A percentile compares a stretch with the other conserved stretches of the same genome.
Evolutionary conservation across 2,888 invertebrate genomes (phyloP).

Genomic region (Beris chalybata): DNA sequence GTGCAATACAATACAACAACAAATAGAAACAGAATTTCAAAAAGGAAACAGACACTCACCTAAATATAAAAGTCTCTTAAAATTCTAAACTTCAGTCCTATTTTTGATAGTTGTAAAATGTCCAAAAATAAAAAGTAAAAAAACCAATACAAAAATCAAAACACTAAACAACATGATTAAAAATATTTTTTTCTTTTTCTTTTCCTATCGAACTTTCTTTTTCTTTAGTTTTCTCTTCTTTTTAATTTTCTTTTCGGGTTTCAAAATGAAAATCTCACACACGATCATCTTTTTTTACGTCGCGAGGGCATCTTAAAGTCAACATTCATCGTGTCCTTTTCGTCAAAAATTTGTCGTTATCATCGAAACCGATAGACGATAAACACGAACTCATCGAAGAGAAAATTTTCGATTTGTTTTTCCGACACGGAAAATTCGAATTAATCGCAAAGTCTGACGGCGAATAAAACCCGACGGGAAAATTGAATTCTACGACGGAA

Average conservation of each 20-base stretch:
- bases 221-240: conserved; percentile 23
- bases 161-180: not conserved
- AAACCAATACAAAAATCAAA: not conserved
- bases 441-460: too few relatives aligned
- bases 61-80: not conserved
- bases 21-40: too few relatives aligned
- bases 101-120: conserved; percentile 10
- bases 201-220: conserved; percentile 4
- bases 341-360: too few relatives aligned
- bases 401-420: too few relatives aligned
- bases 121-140: conserved; percentile 20
- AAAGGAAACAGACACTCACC: conserved; percentile 1
- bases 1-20: too few relatives aligned
- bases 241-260: conserved; percentile 25
- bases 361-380: too few relatives aligned
- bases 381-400: conserved; percentile 28
- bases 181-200: not conserved
- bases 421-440: too few relatives aligned
- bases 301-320: conserved; percentile 43
- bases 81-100: conserved; percentile 26
- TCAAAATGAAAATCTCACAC: conserved; percentile 28
- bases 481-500: too few relatives aligned
- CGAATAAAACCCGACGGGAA: too few relatives aligned
- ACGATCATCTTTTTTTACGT: conserved; percentile 53
- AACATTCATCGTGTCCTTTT: conserved; percentile 33